Conservation (phyloP, 2,888 invertebrate species). For the Julus scanicus region DNA sequence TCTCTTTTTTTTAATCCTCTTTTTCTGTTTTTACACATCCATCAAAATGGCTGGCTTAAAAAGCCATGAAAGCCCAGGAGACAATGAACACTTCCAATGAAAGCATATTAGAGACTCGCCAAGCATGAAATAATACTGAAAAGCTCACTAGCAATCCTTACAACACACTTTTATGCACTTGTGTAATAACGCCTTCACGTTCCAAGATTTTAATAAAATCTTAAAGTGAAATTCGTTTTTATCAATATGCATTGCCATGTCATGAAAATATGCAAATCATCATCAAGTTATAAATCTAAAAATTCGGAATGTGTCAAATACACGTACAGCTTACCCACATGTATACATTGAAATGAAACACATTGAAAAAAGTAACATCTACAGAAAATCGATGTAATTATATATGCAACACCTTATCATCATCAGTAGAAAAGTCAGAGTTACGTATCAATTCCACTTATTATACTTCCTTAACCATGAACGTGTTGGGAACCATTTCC, state of each 20-base stretch:
- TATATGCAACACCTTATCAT: neutral
- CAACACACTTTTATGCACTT: neutral
- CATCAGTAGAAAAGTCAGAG: too few relatives aligned
- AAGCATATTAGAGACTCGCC: neutral
- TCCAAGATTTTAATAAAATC: neutral
- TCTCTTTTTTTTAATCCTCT: constrained; percentile 25
- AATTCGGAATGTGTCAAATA: neutral
- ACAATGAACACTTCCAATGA: constrained; percentile 26
- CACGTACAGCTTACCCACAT: too few relatives aligned
- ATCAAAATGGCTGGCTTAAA: constrained; percentile 33
- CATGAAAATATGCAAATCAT: neutral
- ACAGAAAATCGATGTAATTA: neutral
- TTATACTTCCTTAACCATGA: too few relatives aligned
- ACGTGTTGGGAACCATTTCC: too few relatives aligned
- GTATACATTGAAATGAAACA: too few relatives aligned
- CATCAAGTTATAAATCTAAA: neutral
- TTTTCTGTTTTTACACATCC: constrained; percentile 27
- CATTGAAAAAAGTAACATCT: too few relatives aligned
- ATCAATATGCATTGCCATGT: neutral
- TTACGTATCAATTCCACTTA: too few relatives aligned
- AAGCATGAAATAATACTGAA: constrained; percentile 1
- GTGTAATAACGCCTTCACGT: neutral
- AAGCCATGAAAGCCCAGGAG: constrained; percentile 33
- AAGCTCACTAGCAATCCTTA: too few relatives aligned
- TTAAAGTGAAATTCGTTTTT: neutral